These are phyloP conservation scores for Adelges cooleyi DNA, from an alignment of 1,140 invertebrate genomes.

Conservation along the genomic window DNA sequence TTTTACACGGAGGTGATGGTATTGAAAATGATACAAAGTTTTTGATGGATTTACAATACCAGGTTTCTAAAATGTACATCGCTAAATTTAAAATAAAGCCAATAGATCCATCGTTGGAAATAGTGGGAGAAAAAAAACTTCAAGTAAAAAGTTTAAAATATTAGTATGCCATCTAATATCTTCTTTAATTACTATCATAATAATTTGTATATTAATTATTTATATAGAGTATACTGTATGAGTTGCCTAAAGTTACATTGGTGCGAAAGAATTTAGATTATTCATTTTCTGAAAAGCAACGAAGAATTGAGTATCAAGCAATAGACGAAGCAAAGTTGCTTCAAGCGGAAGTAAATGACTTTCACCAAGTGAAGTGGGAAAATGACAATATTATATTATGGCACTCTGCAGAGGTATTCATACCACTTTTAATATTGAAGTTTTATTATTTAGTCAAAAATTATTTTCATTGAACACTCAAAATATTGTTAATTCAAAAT, in stretches of 20 bases:
- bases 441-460: too few relatives aligned
- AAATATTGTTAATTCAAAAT: too few relatives aligned
- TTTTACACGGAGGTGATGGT: neutral
- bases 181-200: too few relatives aligned
- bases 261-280: neutral
- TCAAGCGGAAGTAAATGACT: neutral
- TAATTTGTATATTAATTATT: neutral
- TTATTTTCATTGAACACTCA: too few relatives aligned
- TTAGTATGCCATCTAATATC: too few relatives aligned
- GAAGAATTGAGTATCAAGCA: slow-evolving; percentile 15
- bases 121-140: slow-evolving; percentile 16
- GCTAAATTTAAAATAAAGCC: neutral
- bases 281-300: slow-evolving; percentile 15
- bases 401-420: neutral
- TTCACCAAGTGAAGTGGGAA: neutral
- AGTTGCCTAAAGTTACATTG: neutral
- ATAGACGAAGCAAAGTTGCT: slow-evolving; percentile 17
- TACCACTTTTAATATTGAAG: too few relatives aligned
- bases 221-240: neutral
- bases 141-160: neutral
- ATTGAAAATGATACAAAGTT: neutral
- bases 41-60: neutral
- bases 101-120: neutral
- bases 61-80: neutral
- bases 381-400: neutral